Percentiles rank a stretch among this genome's conserved stretches.
Conservation (phyloP, 2,113 vertebrate genomes). For the Psophia crepitans region DNA sequence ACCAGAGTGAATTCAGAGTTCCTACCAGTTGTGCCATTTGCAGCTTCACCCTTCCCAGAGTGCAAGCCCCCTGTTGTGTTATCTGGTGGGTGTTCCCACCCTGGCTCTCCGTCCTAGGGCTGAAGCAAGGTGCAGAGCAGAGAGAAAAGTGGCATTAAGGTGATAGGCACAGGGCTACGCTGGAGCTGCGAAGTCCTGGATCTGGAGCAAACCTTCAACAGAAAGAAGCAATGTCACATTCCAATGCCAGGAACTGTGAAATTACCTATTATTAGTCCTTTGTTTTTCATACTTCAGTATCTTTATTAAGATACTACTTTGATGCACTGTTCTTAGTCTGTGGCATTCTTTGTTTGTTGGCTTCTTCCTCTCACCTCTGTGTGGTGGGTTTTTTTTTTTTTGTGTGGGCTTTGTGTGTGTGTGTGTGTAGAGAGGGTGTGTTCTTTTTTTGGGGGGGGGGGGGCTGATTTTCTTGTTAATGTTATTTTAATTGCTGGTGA, state of each 20-base stretch:
- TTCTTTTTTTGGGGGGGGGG: background rate
- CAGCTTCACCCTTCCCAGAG: background rate
- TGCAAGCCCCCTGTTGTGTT: background rate
- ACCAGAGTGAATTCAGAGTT: background rate
- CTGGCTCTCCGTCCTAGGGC: background rate
- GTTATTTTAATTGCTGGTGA: background rate
- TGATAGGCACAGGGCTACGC: accelerated
- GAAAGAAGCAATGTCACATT: background rate
- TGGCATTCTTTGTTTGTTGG: background rate
- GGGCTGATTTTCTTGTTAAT: background rate
- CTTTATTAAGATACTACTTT: background rate
- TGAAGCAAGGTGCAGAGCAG: background rate
- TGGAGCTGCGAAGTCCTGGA: background rate
- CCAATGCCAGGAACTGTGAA: background rate
- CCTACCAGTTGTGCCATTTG: accelerated
- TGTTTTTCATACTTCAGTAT: background rate
- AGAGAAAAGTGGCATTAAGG: background rate
- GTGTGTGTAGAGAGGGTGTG: no score
- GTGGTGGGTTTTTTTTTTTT: accelerated
- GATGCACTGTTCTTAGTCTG: background rate
- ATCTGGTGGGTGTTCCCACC: background rate
- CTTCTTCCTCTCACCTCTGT: background rate
- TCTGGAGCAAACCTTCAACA: background rate
- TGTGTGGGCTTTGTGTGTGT: no score
- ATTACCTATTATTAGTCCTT: background rate